Base-by-base conservation (phyloP, 1,140 invertebrate genomes). In the Pentalonia nigronervosa region DNA sequence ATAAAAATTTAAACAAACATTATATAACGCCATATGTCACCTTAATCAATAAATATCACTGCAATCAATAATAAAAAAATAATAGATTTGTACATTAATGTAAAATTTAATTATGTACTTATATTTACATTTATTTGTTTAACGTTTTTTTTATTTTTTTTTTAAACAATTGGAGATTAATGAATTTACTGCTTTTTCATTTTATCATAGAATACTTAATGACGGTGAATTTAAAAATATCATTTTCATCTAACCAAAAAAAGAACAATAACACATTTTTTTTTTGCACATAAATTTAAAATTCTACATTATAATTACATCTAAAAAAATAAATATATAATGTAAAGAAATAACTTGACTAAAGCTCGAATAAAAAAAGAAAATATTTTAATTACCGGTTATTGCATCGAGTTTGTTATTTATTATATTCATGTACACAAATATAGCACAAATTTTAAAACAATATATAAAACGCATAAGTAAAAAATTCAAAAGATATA, bases 301-400 rank as follows among this genome's bases (percentile, higher is more conserved):
- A 89, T 50, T 17, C 48, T 14, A 36, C n/a, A 4, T 89, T 89
- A 41, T 89, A 89, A 89, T 89, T 89, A 41, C 34, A 36, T 56
- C 87, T 14, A 88, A 87, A 17, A 50, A 50, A 88, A 87, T 41
- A 41, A 2, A 83, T 83, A 83, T 83, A 9, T 83, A 47, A 30
- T 50, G 2, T 48, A 50, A 20, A 36, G 21, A 89, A 90, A 56
- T 90, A 90, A 89, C 23, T 89, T 53, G 21, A 89, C n/a, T 60
- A 20, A 90, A 90, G 6, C 11, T 36, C 21, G 9, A 23, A 53
- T 41, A 90, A 60, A 60, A n/a, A 90, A 21, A 41, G 9, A 90
- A 21, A 41, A 90, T 2, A 53, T 90, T 90, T 56, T 90, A 90
- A 90, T 90, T 41, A 53, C 34, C 34, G n/a, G 48, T 50, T 53